phyloP scores from a whole-genome alignment of 2,113 vertebrate species.

The Pleuronectes platessa region DNA sequence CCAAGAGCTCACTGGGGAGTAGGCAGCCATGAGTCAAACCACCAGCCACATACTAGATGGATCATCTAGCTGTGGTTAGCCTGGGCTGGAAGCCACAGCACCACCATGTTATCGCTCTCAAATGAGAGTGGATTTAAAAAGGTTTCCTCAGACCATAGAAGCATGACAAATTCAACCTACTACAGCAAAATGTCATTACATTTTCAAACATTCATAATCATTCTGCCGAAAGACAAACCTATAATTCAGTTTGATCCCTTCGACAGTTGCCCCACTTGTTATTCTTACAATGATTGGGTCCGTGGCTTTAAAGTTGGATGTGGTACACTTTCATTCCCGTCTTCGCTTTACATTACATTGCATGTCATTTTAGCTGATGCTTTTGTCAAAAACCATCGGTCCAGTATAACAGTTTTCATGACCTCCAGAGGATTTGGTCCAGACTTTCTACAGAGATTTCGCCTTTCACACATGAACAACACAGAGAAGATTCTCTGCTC shows the following conservation, averaged over 20 bases:
- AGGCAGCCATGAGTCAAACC: conserved; percentile 28
- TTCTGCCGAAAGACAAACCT: neutral
- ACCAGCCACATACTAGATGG: conserved; percentile 10
- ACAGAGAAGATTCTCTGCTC: too few species aligned
- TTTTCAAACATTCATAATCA: neutral
- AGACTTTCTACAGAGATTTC: too few species aligned
- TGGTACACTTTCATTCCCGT: neutral
- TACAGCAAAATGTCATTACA: neutral
- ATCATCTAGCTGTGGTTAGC: conserved; percentile 36
- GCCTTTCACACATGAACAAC: too few species aligned
- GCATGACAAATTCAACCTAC: conserved; percentile 11
- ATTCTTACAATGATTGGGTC: too few species aligned
- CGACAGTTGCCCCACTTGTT: too few species aligned
- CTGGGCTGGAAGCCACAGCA: conserved; percentile 1
- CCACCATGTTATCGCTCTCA: conserved; percentile 24
- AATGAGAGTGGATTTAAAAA: conserved; percentile 41
- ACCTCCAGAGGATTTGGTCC: too few species aligned
- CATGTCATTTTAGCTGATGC: too few species aligned
- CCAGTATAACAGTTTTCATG: too few species aligned
- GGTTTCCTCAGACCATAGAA: conserved; percentile 18
- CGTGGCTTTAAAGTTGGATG: too few species aligned
- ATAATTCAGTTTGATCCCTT: too few species aligned
- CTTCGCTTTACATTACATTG: neutral
- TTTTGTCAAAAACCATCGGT: too few species aligned
- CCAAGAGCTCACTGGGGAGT: conserved; percentile 21